These are phyloP conservation scores for Rhynchotus rufescens DNA, from an alignment of 2,797 vertebrate genomes.

Conservation along the genomic window DNA sequence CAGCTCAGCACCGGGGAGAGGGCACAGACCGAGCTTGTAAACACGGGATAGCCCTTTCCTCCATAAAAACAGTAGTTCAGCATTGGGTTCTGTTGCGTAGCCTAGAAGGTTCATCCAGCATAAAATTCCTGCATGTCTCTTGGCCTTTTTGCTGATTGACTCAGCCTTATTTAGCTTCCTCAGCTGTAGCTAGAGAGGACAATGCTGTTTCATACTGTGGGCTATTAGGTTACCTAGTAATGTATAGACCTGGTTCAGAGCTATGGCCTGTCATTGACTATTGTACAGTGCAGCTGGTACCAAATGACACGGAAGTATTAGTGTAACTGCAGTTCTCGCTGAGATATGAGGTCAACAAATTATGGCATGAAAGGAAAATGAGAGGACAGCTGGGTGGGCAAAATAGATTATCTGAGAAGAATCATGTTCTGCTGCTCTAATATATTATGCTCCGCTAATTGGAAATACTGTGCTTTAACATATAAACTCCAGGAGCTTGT, in stretches of 20 bases:
- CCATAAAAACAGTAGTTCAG: neutral
- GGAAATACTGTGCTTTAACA: rapidly evolving
- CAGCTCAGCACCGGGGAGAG: rapidly evolving
- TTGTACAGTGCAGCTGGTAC: neutral
- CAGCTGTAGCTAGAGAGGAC: neutral
- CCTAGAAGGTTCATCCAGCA: neutral
- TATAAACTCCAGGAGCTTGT: neutral
- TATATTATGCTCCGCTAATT: rapidly evolving
- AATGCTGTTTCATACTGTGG: neutral
- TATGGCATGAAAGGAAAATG: neutral
- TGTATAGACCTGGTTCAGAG: neutral
- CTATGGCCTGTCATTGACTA: neutral
- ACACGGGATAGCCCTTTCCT: rapidly evolving
- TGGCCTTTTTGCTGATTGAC: neutral
- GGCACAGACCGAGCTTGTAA: rapidly evolving
- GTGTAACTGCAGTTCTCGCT: neutral
- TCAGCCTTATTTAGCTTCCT: neutral
- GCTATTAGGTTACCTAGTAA: neutral
- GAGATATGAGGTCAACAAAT: neutral
- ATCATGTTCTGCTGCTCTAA: rapidly evolving
- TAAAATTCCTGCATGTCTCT: neutral
- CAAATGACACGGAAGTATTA: neutral
- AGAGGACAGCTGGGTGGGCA: neutral
- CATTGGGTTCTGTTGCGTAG: neutral
- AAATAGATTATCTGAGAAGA: neutral